Evolutionary conservation across 2,797 vertebrate genomes (phyloP).

Genomic region (Neopelma chrysocephalum): DNA sequence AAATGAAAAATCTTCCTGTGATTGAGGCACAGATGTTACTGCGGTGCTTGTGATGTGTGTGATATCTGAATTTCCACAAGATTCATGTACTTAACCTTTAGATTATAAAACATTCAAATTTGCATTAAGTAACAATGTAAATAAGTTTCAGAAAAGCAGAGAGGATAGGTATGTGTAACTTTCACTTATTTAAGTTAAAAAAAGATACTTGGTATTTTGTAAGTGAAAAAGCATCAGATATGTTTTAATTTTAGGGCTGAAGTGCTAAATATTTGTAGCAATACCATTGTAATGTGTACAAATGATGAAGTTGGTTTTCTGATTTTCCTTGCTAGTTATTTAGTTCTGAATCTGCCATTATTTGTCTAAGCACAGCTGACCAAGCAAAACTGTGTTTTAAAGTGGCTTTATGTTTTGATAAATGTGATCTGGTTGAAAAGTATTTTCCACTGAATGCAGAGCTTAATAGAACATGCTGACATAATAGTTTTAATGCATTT

Average conservation of each 20-base stretch:
- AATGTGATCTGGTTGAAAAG: slow-evolving; percentile 88
- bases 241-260: slow-evolving; percentile 69
- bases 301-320: slow-evolving; percentile 81
- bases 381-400: slow-evolving; percentile 88
- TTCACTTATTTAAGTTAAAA: slow-evolving; percentile 2
- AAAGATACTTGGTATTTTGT: slow-evolving; percentile 21
- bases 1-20: slow-evolving; percentile 55
- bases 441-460: slow-evolving; percentile 87
- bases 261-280: slow-evolving; percentile 80
- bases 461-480: slow-evolving; percentile 88
- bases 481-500: slow-evolving; percentile 89
- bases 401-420: slow-evolving; percentile 90
- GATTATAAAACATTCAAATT: slow-evolving; percentile 48
- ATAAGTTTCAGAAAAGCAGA: slow-evolving; percentile 43
- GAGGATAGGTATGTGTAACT: slow-evolving; percentile 13
- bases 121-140: slow-evolving; percentile 49
- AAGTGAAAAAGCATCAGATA: slow-evolving; percentile 57
- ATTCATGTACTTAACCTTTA: slow-evolving; percentile 56
- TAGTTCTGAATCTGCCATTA: slow-evolving; percentile 86
- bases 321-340: slow-evolving; percentile 83
- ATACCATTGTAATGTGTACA: slow-evolving; percentile 72
- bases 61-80: slow-evolving; percentile 48
- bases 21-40: slow-evolving; percentile 44
- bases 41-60: not conserved
- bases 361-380: slow-evolving; percentile 89